Evolutionary conservation across 2,797 vertebrate species (phyloP), one percentile per base, ranked within the genome.

Genomic region (Spinus pinus): DNA sequence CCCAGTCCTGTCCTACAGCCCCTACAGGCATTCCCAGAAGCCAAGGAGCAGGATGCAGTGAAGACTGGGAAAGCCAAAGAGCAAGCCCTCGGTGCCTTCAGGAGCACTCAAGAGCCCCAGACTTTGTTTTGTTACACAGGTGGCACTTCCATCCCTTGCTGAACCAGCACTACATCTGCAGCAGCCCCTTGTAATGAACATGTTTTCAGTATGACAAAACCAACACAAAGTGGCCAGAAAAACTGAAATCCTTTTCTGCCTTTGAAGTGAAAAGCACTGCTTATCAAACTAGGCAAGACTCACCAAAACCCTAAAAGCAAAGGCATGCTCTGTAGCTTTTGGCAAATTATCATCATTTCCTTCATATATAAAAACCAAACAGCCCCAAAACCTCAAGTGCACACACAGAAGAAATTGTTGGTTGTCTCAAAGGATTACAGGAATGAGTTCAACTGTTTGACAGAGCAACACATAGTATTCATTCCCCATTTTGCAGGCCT

Each of bases 371-470:
- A 93, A 93, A 90, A 10, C 7, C n/a, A 71, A 94, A 83, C 19
- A 91, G 47, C 35, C 85, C 61, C 51, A 88, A 67, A 94, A 86
- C 30, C 53, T 74, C 69, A 92, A 58, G 11, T 67, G 81, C 81
- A 39, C 6, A 85, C 41, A 89, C 41, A 72, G 47, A 53, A 77
- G 44, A 86, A 95, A 78, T 51, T 64, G 58, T n/a, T 75, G 72
- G 65, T 19, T 94, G 54, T 41, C 82, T 77, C 56, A 44, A 2
- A 77, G 44, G 35, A 91, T 84, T 94, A 89, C 67, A 94, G 81
- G 72, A 91, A 94, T 91, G 90, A 90, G 24, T 86, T 82, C 23
- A 86, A 70, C 73, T 67, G 56, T 80, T 92, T 86, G 75, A 91
- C 74, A 92, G 61, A 77, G 33, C 49, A 81, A 88, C 60, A 56